These are phyloP conservation scores for Trididemnum nubilum DNA, from an alignment of 23 tunicate genomes.

Conservation along the genomic window DNA sequence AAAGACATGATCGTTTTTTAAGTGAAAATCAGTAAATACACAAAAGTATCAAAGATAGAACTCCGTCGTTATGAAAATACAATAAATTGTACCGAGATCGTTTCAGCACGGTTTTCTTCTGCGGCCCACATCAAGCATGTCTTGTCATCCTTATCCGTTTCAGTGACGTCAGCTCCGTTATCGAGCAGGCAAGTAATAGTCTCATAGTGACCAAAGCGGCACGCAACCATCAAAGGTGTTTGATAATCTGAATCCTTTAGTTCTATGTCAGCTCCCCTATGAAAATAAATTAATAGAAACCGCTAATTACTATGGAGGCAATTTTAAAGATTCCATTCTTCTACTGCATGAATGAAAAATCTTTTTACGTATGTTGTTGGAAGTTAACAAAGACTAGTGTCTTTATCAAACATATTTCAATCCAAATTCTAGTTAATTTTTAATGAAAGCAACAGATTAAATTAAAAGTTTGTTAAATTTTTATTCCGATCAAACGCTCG, in stretches of 20 bases:
- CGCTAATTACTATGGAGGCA: too few species aligned
- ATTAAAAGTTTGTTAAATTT: too few species aligned
- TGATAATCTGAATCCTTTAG: slow-evolving; percentile 78
- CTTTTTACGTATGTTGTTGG: too few species aligned
- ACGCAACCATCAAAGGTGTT: slow-evolving; percentile 83
- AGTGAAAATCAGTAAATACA: too few species aligned
- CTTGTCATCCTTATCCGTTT: slow-evolving; percentile 94
- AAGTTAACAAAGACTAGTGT: too few species aligned
- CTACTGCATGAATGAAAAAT: too few species aligned
- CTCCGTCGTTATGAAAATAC: not conserved
- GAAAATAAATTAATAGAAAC: not conserved
- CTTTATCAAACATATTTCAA: too few species aligned
- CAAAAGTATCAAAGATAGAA: not conserved
- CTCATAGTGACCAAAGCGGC: slow-evolving; percentile 80
- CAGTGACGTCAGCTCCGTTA: slow-evolving; percentile 79
- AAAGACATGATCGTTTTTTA: too few species aligned
- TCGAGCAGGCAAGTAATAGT: slow-evolving; percentile 66
- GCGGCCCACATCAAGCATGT: slow-evolving; percentile 95
- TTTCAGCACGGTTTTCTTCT: slow-evolving; percentile 83
- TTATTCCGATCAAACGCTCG: too few species aligned
- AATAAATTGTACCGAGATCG: slow-evolving; percentile 43
- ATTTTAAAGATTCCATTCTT: too few species aligned
- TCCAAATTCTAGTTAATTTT: too few species aligned
- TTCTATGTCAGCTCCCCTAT: slow-evolving; percentile 82
- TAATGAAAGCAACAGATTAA: too few species aligned